A percentile compares a stretch with the other conserved stretches of the same genome.
Conservation (phyloP, 2,113 vertebrate species). For the Notarius quadriscutis region DNA sequence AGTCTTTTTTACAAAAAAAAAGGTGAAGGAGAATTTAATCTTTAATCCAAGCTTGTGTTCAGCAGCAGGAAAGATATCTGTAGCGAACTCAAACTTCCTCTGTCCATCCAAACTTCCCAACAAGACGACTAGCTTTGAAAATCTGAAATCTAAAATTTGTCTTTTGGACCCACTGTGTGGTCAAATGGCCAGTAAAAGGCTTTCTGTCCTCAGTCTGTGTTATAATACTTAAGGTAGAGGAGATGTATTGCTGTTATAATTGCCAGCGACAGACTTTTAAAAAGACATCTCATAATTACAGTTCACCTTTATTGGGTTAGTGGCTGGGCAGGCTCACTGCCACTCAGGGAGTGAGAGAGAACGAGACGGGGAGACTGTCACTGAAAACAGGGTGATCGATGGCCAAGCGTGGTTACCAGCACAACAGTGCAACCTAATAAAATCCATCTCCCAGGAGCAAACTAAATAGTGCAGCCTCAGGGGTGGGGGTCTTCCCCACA, state of each 20-base stretch:
- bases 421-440: constrained; percentile 30
- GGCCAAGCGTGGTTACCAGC: constrained; percentile 29
- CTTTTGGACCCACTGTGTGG: background rate
- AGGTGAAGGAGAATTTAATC: background rate
- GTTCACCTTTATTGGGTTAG: constrained; percentile 53
- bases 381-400: constrained; percentile 50
- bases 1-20: background rate
- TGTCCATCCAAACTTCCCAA: background rate
- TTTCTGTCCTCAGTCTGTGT: background rate
- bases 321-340: constrained; percentile 25
- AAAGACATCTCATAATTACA: constrained; percentile 56
- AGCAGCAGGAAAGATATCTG: background rate
- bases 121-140: background rate
- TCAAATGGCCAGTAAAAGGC: constrained; percentile 33
- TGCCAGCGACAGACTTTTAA: constrained; percentile 54
- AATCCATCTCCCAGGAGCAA: constrained; percentile 17
- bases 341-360: constrained; percentile 23
- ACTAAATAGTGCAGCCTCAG: background rate
- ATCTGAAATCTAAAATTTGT: background rate
- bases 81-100: background rate
- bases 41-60: background rate
- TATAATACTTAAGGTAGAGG: constrained; percentile 29
- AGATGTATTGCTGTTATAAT: constrained; percentile 54
- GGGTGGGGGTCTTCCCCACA: background rate
- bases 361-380: constrained; percentile 17